Percentiles rank a stretch among this genome's conserved stretches.
These are phyloP conservation scores for Scaptomyza hsui DNA, from an alignment of 1,140 invertebrate species.

Conservation along the genomic window DNA sequence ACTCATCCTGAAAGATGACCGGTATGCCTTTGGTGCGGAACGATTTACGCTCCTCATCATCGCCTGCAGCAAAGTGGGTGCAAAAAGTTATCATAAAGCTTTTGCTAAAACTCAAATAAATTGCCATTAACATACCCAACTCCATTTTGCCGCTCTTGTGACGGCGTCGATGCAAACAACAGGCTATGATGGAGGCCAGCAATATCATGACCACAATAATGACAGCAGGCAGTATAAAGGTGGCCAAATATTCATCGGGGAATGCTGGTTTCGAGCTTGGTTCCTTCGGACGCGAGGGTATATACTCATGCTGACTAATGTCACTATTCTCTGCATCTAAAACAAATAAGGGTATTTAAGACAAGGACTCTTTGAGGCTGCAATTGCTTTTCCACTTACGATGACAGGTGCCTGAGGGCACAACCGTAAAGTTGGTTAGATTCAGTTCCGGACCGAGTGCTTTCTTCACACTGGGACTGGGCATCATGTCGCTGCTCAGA, in stretches of 20 bases:
- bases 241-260: constrained; percentile 92
- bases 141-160: constrained; percentile 93
- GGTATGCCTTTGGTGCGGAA: constrained; percentile 95
- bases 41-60: constrained; percentile 91
- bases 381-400: constrained; percentile 73
- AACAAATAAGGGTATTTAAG: neutral
- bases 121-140: constrained; percentile 84
- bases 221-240: constrained; percentile 94
- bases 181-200: constrained; percentile 93
- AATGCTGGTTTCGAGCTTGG: constrained; percentile 84
- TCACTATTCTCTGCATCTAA: constrained; percentile 63
- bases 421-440: constrained; percentile 88
- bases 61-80: constrained; percentile 78
- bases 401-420: constrained; percentile 89
- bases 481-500: constrained; percentile 87
- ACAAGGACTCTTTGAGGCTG: neutral
- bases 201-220: constrained; percentile 95
- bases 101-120: neutral
- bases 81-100: neutral
- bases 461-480: constrained; percentile 88
- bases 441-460: constrained; percentile 92
- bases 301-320: constrained; percentile 59
- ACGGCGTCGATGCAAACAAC: constrained; percentile 92
- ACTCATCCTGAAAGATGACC: constrained; percentile 97
- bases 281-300: constrained; percentile 84